These are phyloP conservation scores for Kradibia gibbosae DNA, from an alignment of 1,140 invertebrate species.

Conservation along the genomic window DNA sequence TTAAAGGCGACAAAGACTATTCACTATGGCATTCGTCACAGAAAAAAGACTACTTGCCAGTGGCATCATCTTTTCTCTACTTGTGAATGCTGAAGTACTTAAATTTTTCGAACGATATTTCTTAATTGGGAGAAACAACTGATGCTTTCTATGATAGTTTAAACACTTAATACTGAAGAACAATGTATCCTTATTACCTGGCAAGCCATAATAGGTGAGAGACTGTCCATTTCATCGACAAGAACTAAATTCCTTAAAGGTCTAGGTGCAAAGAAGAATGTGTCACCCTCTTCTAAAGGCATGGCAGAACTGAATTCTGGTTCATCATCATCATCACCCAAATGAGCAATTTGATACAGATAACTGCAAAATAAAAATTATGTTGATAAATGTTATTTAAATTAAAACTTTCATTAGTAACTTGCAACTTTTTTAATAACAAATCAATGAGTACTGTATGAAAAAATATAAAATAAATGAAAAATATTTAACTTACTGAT, in stretches of 20 bases:
- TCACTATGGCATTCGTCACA: slow-evolving; percentile 63
- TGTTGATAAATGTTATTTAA: background rate
- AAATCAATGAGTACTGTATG: background rate
- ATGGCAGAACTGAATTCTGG: slow-evolving; percentile 99
- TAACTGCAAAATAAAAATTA: slow-evolving; percentile 78
- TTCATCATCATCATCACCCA: slow-evolving; percentile 99
- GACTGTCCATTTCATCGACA: slow-evolving; percentile 98
- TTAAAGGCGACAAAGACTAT: slow-evolving; percentile 67
- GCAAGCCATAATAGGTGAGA: slow-evolving; percentile 93
- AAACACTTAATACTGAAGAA: background rate
- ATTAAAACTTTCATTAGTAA: background rate
- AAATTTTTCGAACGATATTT: slow-evolving; percentile 18
- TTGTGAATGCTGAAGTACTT: slow-evolving; percentile 57
- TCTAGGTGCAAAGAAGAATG: slow-evolving; percentile 98
- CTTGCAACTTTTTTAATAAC: background rate
- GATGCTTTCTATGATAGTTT: background rate
- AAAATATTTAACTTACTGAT: slow-evolving; percentile 86
- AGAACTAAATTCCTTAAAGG: slow-evolving; percentile 95
- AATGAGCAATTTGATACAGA: slow-evolving; percentile 98
- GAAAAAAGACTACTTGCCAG: slow-evolving; percentile 50
- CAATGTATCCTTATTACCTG: slow-evolving; percentile 75
- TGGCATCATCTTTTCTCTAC: slow-evolving; percentile 56
- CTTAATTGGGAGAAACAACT: background rate
- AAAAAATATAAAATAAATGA: slow-evolving; percentile 6
- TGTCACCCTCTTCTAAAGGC: slow-evolving; percentile 98